Evolutionary conservation across 2,797 vertebrate genomes (phyloP).

Genomic region (Pseudochirops cupreus): DNA sequence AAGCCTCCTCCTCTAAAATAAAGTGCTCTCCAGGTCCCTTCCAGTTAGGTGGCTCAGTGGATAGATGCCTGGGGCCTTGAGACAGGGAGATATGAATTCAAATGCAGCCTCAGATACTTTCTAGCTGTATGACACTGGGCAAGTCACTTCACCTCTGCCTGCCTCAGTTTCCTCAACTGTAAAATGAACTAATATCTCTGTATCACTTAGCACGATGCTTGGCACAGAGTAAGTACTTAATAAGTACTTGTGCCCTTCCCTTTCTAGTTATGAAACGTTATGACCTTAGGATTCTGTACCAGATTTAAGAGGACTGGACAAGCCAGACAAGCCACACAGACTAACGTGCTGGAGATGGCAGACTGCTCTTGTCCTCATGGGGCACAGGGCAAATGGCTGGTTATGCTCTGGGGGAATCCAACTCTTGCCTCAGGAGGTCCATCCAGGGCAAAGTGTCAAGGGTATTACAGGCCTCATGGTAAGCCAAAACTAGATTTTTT

Average conservation of each 20-base stretch:
- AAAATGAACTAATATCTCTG: neutral
- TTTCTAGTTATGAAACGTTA: neutral
- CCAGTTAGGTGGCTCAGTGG: neutral
- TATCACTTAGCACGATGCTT: neutral
- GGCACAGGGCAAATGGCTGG: neutral
- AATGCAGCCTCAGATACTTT: neutral
- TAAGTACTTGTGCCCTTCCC: neutral
- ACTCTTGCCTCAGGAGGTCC: neutral
- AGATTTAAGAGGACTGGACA: neutral
- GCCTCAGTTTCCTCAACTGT: neutral
- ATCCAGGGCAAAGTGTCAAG: neutral
- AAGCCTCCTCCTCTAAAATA: neutral
- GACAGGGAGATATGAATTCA: neutral
- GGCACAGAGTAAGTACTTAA: neutral
- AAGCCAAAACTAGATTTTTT: neutral
- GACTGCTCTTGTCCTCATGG: neutral
- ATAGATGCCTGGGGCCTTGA: neutral
- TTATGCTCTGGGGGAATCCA: neutral
- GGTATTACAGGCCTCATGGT: neutral
- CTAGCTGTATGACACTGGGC: neutral
- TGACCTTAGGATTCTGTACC: neutral
- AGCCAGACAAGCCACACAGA: neutral
- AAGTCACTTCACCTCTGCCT: neutral
- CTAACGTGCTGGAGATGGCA: neutral
- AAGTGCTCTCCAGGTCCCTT: neutral